Evolutionary conservation across 2,888 invertebrate species (phyloP), one percentile per base, ranked within the genome.

Genomic region (Drosophila histrio): DNA sequence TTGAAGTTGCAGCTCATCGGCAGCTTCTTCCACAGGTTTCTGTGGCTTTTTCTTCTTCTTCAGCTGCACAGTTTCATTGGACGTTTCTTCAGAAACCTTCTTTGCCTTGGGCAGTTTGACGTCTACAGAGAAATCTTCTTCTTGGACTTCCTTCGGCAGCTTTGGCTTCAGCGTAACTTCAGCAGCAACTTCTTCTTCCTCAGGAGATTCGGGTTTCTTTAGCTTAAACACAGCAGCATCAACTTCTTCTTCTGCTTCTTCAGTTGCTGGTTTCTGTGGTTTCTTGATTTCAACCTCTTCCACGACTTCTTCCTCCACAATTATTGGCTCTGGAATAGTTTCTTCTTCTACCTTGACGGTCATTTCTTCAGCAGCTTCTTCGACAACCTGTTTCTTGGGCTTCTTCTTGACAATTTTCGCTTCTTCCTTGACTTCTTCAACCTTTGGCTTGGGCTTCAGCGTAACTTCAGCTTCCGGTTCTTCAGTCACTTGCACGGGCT

Each of bases 111-210:
- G 89, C 3, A 91, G 59, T 44, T 85, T 87, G 0, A 91, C 77
- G 53, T 89, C 91, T 2, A 90, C 83, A 6, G 88, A 88, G 49
- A 90, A 88, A 43, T 92, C 91, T 75, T 91, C 90, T 2, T 90
- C 87, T 28, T 90, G 87, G 36, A 80, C 76, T 72, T 85, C 79
- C 34, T 88, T 80, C 0, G 90, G 79, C 30, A 87, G 82, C 68
- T 90, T 90, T 1, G 90, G 91, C 64, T 92, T 91, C 17, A 92
- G 86, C 36, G 91, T 91, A 8, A 91, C 88, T 44, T 90, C 85
- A 70, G 92, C 87, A 69, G 91, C 86, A 46, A 90, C 89, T 64
- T 91, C 91, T 56, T 93, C 92, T 21, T 88, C 88, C 13, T 85
- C 72, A 21, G 73, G 72, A 17, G 67, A 41, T 11, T 79, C 53